Conservation (phyloP, 1,140 invertebrate species). For the Drosophila hydei region DNA sequence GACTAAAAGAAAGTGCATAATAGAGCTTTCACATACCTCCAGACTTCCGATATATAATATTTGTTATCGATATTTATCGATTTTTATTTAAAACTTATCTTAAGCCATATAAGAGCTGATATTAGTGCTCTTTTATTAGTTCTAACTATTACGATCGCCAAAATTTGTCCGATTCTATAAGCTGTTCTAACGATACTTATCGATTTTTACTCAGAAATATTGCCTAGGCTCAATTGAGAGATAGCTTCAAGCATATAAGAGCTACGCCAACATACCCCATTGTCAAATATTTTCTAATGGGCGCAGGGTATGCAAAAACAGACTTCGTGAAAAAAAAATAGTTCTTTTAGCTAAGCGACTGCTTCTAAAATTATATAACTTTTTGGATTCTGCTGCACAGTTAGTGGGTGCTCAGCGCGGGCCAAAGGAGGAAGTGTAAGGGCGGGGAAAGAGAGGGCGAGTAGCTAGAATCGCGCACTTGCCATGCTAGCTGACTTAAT, state of each 20-base stretch:
- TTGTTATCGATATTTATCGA: not conserved
- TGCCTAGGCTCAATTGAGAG: too few species aligned
- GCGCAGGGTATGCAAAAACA: not conserved
- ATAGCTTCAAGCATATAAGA: too few species aligned
- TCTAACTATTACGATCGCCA: too few species aligned
- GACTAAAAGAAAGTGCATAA: too few species aligned
- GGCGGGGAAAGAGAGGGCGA: not conserved
- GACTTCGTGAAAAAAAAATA: not conserved
- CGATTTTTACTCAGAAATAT: too few species aligned
- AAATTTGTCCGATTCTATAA: too few species aligned
- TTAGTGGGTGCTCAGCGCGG: conserved; percentile 9
- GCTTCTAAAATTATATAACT: conserved; percentile 58
- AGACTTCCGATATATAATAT: too few species aligned
- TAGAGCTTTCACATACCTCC: too few species aligned
- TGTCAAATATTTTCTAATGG: not conserved
- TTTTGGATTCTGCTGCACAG: conserved; percentile 16
- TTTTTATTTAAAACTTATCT: too few species aligned
- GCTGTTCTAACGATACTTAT: not conserved
- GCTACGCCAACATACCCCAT: not conserved
- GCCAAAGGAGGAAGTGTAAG: not conserved
- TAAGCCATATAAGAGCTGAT: too few species aligned
- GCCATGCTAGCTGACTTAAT: conserved; percentile 68
- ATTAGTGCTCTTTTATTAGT: too few species aligned
- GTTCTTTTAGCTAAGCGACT: not conserved
- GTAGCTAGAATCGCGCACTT: conserved; percentile 55